Base-by-base conservation (phyloP, 2,797 vertebrate species). In the Parauchenoglanis punctatus region DNA sequence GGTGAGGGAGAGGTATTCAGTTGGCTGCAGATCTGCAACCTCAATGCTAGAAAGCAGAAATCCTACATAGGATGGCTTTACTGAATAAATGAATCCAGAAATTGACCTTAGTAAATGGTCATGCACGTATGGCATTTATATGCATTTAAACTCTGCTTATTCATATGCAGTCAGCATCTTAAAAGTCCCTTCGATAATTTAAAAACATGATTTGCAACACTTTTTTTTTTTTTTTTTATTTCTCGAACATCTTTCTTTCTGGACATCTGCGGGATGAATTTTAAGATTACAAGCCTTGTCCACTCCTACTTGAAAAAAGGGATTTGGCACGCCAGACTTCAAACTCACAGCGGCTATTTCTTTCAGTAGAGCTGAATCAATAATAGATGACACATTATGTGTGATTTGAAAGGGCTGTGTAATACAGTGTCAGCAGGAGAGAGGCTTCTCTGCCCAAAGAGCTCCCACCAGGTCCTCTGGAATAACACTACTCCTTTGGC, bases 341-440 rank as follows among this genome's bases (percentile, higher is more conserved):
- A 90, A 93, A 91, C 91, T 93, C 91, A 91, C 91, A 93, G 89
- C 93, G 94, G 95, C 93, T 94, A 94, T 93, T 63, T 81, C 93
- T 93, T 94, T 92, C 92, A 92, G 93, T 91, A 65, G 83, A 92
- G 89, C 70, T 91, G 73, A 90, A 92, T 96, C 94, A 95, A 96
- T 96, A 96, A 96, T 95, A 93, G 89, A 95, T 95, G 91, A 94
- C 87, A 93, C 93, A 94, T 94, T 94, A 94, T 88, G 94, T 93
- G 91, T 91, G 87, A 93, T 94, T 94, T 93, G 92, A 89, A 92
- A 93, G 90, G 92, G 87, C 82, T 88, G 90, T 90, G 91, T 93
- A 92, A 93, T 92, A 93, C 89, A 83, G 91, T 89, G 92, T 93
- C 90, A 89, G 83, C 87, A 87, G 92, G 92, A 90, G 85, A 80